Evolutionary conservation across 2,888 invertebrate species (phyloP), one percentile per base, ranked within the genome.

Genomic region (Lepeophtheirus nordmannii): DNA sequence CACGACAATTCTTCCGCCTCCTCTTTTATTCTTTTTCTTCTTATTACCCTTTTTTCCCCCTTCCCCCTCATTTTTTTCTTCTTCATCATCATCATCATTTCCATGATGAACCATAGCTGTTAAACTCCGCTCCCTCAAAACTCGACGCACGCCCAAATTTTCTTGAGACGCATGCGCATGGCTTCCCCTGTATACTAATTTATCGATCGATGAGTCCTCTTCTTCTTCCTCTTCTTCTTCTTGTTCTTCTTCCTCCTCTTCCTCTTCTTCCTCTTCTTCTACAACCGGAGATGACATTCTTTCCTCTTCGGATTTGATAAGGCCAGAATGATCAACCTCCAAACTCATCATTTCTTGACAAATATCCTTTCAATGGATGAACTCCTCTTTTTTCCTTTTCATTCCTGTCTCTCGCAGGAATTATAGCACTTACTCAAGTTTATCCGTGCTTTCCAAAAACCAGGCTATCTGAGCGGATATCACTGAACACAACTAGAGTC

Each of bases 291-390:
- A n/a, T 46, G 53, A 46, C 53, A 46, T 14, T 17, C 53, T 46
- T 17, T 46, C 53, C 14, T 46, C 53, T 46, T 46, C 53, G 53
- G 53, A 46, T 46, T 46, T 46, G 17, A 46, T 46, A 14, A 46
- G 53, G 14, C 53, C 53, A 46, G 53, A 46, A 17, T 46, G 53
- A 46, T 46, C 53, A 46, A 46, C 53, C 53, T 46, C 53, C 14
- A 46, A 17, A 17, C 53, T 46, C 53, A 46, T 46, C 53, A 46
- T 46, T 30, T 30, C 30, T 30, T 30, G 30, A 30, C 30, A 30
- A 30, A 30, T 30, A 30, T 30, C 30, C 30, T 30, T 30, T 30
- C 30, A 30, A 30, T 30, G 30, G 30, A 30, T 30, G 30, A 30
- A 30, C 30, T 30, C 30, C 30, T 30, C 30, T 30, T 30, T 30